These are phyloP conservation scores for Resseliella maxima DNA, from an alignment of 2,888 invertebrate species.

Conservation along the genomic window DNA sequence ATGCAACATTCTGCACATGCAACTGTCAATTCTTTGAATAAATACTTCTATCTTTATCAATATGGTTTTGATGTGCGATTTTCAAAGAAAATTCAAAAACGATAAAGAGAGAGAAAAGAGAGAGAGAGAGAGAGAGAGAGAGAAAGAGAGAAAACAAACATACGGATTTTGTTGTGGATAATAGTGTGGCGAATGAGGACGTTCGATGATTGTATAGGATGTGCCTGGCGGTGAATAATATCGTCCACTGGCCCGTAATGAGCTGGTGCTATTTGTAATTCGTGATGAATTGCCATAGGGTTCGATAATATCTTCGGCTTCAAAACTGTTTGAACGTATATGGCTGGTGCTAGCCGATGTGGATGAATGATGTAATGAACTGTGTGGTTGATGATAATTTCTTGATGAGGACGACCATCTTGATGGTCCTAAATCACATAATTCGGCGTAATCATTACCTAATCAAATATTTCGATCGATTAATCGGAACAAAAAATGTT, in stretches of 20 bases:
- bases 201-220: conserved; percentile 88
- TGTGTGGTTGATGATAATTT: conserved; percentile 65
- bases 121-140: not conserved
- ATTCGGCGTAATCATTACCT: conserved; percentile 69
- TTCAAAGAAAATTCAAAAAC: no score
- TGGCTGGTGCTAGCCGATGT: conserved; percentile 62
- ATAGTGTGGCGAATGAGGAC: conserved; percentile 77
- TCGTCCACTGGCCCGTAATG: conserved; percentile 73
- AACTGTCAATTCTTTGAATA: no score
- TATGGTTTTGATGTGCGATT: no score
- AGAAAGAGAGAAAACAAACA: not conserved
- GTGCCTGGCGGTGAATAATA: conserved; percentile 91
- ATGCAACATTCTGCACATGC: no score
- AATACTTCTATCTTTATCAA: no score
- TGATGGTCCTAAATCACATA: conserved; percentile 68
- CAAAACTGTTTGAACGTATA: conserved; percentile 66
- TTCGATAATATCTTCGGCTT: conserved; percentile 67
- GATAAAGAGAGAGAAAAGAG: not conserved
- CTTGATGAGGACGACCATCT: conserved; percentile 66
- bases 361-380: conserved; percentile 62
- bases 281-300: conserved; percentile 64
- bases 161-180: conserved; percentile 63
- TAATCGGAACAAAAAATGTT: not conserved
- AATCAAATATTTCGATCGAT: conserved; percentile 57
- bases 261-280: conserved; percentile 68